phyloP scores from a whole-genome alignment of 2,113 vertebrate genomes.

The Malurus alboscapulatus region DNA sequence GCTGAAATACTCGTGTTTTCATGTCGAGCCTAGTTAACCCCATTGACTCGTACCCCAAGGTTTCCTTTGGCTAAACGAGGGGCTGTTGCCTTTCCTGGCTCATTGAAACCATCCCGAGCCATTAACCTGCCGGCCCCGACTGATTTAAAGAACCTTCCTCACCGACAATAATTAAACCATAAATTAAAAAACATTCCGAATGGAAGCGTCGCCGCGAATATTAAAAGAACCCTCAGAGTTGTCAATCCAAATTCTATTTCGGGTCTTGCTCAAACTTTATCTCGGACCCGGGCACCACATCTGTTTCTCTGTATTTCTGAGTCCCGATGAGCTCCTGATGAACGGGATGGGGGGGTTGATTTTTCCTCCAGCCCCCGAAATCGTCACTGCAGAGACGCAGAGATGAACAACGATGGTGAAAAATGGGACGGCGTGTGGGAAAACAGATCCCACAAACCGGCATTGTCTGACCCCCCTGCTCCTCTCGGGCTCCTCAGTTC shows the following conservation, averaged over 20 bases:
- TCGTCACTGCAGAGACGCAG: not conserved
- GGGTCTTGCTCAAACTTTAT: not conserved
- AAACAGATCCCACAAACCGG: not conserved
- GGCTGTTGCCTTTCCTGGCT: slow-evolving; percentile 6
- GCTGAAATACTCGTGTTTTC: slow-evolving; percentile 52
- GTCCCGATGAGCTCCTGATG: not conserved
- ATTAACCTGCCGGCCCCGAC: slow-evolving; percentile 24
- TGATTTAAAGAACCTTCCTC: slow-evolving; percentile 33
- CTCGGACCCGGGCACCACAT: not conserved
- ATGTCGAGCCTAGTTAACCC: slow-evolving; percentile 57
- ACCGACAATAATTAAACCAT: slow-evolving; percentile 6
- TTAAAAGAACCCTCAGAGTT: not conserved
- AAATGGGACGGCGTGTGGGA: not conserved
- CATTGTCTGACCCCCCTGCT: not conserved
- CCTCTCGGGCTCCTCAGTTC: not conserved
- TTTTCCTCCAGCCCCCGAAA: not conserved
- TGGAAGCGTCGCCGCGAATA: not conserved
- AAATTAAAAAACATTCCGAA: not conserved
- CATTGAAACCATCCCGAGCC: slow-evolving; percentile 45
- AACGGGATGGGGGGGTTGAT: not conserved
- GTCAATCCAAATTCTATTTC: not conserved
- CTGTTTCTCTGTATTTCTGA: not conserved
- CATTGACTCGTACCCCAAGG: slow-evolving; percentile 45
- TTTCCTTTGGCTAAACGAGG: slow-evolving; percentile 22
- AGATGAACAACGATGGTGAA: not conserved